Evolutionary conservation across 2,888 invertebrate species (phyloP).

Genomic region (Phorcus lineatus): DNA sequence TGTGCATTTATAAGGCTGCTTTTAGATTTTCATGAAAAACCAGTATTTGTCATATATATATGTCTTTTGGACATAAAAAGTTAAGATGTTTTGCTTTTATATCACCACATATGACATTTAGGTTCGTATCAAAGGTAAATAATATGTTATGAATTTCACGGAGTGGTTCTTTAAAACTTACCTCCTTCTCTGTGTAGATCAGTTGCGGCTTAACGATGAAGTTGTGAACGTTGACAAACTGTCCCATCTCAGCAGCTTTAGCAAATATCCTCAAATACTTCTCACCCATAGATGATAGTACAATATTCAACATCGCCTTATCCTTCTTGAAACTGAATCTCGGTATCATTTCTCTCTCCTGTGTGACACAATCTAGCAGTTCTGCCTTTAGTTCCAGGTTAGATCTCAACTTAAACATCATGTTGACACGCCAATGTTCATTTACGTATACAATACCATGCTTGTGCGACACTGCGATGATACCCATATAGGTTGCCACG

Average conservation of each 20-base stretch:
- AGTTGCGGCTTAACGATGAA: neutral
- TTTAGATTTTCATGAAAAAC: no score
- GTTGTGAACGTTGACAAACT: neutral
- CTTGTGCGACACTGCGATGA: neutral
- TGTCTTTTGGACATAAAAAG: no score
- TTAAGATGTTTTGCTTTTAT: no score
- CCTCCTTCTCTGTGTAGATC: neutral
- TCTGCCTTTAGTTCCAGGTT: neutral
- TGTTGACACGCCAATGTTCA: neutral
- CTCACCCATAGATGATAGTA: neutral
- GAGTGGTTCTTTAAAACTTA: neutral
- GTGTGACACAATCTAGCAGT: neutral
- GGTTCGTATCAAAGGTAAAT: no score
- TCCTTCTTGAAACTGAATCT: neutral
- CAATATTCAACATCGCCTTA: neutral
- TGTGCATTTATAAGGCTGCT: no score
- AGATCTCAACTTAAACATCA: neutral
- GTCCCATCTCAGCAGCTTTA: neutral
- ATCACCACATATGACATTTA: no score
- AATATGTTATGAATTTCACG: no score
- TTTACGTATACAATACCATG: neutral
- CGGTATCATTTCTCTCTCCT: neutral
- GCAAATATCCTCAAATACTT: neutral
- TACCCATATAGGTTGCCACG: neutral
- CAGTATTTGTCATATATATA: no score